Evolutionary conservation across 1,140 invertebrate genomes (phyloP).

Genomic region (Grapholita molesta): DNA sequence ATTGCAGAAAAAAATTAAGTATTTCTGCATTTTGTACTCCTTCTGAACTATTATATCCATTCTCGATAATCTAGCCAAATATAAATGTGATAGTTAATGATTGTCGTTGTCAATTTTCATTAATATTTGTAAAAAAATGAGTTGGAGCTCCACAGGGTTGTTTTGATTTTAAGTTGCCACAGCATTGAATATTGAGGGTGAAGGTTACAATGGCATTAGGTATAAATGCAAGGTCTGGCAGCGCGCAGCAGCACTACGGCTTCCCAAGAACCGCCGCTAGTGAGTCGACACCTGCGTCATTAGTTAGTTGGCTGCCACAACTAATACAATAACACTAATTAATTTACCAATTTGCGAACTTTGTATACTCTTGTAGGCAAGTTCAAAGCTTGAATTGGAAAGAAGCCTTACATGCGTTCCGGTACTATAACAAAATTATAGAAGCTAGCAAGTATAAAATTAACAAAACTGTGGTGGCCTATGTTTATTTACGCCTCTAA

Average conservation of each 20-base stretch:
- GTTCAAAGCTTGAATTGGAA: neutral
- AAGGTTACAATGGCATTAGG: neutral
- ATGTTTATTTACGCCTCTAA: no score
- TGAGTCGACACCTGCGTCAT: conserved; percentile 9
- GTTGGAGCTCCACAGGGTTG: neutral
- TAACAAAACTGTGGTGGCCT: neutral
- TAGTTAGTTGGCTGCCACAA: conserved; percentile 31
- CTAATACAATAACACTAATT: conserved; percentile 55
- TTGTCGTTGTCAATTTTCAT: no score
- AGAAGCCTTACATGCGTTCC: neutral
- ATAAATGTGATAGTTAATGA: no score
- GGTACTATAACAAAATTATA: neutral
- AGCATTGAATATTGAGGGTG: neutral
- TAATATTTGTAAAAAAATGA: no score
- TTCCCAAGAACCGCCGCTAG: neutral
- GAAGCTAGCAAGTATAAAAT: neutral
- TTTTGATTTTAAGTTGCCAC: neutral
- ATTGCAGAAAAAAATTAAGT: no score
- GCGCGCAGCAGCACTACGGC: neutral
- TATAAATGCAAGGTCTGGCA: neutral
- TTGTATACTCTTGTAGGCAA: neutral
- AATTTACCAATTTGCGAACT: conserved; percentile 32
- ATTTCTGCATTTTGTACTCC: no score
- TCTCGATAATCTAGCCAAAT: no score
- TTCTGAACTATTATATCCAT: no score